Percentiles rank a stretch among this genome's conserved stretches.
Conservation (phyloP, 2,888 invertebrate species). For the Macrophya annulata region DNA sequence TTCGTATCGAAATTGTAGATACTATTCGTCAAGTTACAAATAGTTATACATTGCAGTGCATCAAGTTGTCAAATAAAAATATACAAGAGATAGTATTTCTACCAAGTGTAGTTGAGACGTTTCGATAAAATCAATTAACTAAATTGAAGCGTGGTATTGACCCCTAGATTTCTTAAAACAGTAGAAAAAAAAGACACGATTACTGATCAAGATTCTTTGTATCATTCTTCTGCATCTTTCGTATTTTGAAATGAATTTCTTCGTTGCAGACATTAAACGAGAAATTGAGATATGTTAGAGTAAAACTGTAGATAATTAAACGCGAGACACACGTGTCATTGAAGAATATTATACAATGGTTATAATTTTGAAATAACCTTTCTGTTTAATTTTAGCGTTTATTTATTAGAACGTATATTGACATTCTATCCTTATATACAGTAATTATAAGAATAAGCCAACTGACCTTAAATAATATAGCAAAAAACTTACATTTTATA, state of each 20-base stretch:
- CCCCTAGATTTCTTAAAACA: background rate
- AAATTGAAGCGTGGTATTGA: conserved; percentile 13
- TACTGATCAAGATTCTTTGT: background rate
- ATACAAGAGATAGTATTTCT: background rate
- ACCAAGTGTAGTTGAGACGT: background rate
- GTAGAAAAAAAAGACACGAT: too few relatives aligned
- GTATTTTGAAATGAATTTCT: background rate
- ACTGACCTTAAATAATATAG: conserved; percentile 4
- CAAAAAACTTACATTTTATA: conserved; percentile 32
- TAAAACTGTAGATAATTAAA: background rate
- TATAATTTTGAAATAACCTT: background rate
- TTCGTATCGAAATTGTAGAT: background rate
- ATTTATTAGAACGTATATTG: background rate
- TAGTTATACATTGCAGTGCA: background rate
- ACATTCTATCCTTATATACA: background rate
- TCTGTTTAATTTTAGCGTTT: background rate
- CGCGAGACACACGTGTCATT: background rate
- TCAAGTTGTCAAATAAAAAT: background rate
- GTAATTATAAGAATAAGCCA: background rate
- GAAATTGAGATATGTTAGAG: background rate
- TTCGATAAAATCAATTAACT: conserved; percentile 40
- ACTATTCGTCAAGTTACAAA: background rate
- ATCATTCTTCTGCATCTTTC: background rate
- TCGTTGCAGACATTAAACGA: background rate
- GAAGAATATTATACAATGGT: background rate